Evolutionary conservation across 2,888 invertebrate species (phyloP).

Genomic region (Eupithecia vulgata): DNA sequence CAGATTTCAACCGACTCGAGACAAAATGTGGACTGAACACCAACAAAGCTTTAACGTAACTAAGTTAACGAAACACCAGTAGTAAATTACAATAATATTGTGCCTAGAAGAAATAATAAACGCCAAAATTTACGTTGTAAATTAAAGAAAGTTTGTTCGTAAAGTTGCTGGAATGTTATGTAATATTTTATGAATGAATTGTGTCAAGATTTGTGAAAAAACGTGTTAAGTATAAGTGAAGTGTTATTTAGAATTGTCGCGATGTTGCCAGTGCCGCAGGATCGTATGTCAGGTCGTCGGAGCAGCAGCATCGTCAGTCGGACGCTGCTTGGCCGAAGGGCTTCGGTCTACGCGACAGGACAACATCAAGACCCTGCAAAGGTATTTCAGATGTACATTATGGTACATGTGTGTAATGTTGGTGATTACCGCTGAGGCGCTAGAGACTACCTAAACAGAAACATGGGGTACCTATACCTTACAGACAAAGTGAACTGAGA

Average conservation of each 20-base stretch:
- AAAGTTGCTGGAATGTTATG: conserved; percentile 28
- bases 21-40: conserved; percentile 24
- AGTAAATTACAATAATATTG: conserved; percentile 47
- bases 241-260: conserved; percentile 35
- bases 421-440: too few species aligned
- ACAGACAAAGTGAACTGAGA: too few species aligned
- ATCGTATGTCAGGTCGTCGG: conserved; percentile 85
- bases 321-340: conserved; percentile 86
- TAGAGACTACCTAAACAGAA: neutral
- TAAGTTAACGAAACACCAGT: conserved; percentile 34
- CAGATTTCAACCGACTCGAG: conserved; percentile 45
- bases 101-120: conserved; percentile 52
- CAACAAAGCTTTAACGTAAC: conserved; percentile 35
- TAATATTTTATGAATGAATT: neutral
- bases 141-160: conserved; percentile 35
- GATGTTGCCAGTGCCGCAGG: conserved; percentile 82
- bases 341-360: conserved; percentile 86
- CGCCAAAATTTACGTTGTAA: conserved; percentile 44
- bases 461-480: too few species aligned
- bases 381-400: conserved; percentile 65
- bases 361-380: conserved; percentile 86
- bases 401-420: too few species aligned
- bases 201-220: conserved; percentile 21
- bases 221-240: conserved; percentile 19
- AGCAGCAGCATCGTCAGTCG: conserved; percentile 88